phyloP scores from a whole-genome alignment of 2,797 vertebrate genomes.

The Peromyscus nudipes region DNA sequence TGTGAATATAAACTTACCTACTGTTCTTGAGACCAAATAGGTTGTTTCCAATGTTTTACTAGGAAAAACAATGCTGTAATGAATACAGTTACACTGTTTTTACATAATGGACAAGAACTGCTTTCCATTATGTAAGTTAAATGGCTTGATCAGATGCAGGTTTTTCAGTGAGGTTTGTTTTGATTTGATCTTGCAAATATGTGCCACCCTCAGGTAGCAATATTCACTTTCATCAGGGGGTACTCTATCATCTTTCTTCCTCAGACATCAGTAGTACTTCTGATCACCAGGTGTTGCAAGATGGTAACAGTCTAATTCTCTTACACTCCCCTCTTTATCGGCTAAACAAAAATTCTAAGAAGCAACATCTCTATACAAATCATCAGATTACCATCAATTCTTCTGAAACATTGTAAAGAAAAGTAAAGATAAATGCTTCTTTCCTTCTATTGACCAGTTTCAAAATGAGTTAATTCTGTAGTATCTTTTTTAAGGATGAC shows the following conservation, averaged over 20 bases:
- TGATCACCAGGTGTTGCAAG: background rate
- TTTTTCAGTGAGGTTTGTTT: slow-evolving; percentile 44
- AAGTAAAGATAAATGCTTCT: slow-evolving; percentile 30
- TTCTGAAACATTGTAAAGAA: slow-evolving; percentile 16
- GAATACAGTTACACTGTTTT: background rate
- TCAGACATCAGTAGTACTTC: background rate
- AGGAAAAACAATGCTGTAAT: slow-evolving; percentile 42
- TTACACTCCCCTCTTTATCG: background rate
- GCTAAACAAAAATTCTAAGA: background rate
- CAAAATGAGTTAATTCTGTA: slow-evolving; percentile 47
- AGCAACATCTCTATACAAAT: background rate
- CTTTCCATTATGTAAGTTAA: background rate
- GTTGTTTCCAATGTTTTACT: slow-evolving; percentile 8
- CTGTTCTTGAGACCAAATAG: background rate
- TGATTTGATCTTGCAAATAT: slow-evolving; percentile 52
- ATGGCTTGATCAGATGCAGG: slow-evolving; percentile 1
- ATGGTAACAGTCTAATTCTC: background rate
- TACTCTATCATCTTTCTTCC: slow-evolving; percentile 1
- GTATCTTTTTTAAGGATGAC: background rate
- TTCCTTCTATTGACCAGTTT: slow-evolving; percentile 53
- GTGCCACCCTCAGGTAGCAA: background rate
- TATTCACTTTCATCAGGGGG: slow-evolving; percentile 13
- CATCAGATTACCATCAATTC: background rate
- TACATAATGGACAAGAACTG: background rate
- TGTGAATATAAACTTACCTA: slow-evolving; percentile 49